These are phyloP conservation scores for Andrena minutula DNA, from an alignment of 2,888 invertebrate species.

Conservation along the genomic window DNA sequence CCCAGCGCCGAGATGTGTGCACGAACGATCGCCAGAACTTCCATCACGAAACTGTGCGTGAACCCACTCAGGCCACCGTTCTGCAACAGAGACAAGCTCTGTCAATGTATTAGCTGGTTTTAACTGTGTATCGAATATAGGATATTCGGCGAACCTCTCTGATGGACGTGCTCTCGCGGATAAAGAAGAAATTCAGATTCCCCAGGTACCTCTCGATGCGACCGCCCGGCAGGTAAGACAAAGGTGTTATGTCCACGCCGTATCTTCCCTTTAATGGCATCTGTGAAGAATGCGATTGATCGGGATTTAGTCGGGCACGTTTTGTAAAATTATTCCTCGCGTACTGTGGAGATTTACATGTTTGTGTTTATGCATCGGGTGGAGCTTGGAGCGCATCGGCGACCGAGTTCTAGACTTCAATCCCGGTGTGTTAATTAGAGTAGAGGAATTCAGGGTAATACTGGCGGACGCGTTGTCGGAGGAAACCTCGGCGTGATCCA, in stretches of 20 bases:
- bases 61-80: conserved; percentile 97
- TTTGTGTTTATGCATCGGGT: conserved; percentile 78
- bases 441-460: conserved; percentile 66
- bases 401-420: conserved; percentile 87
- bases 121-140: conserved; percentile 33
- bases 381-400: conserved; percentile 85
- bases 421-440: conserved; percentile 78
- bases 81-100: conserved; percentile 82
- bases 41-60: conserved; percentile 96
- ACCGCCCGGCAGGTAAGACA: conserved; percentile 92
- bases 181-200: conserved; percentile 97
- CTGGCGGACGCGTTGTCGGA: conserved; percentile 57
- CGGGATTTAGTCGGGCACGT: not conserved
- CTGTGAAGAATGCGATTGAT: conserved; percentile 62
- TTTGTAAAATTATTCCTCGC: not conserved
- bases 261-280: conserved; percentile 86
- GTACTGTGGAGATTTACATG: conserved; percentile 75
- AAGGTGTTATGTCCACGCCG: conserved; percentile 93
- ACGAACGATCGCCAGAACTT: conserved; percentile 96
- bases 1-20: conserved; percentile 97
- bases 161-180: conserved; percentile 96
- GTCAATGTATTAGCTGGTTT: not conserved
- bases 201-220: conserved; percentile 94
- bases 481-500: conserved; percentile 87
- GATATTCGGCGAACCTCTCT: conserved; percentile 88